These are phyloP conservation scores for Echinarachnius parma DNA, from an alignment of 53 echinoderm and acorn worm species.

Conservation along the genomic window DNA sequence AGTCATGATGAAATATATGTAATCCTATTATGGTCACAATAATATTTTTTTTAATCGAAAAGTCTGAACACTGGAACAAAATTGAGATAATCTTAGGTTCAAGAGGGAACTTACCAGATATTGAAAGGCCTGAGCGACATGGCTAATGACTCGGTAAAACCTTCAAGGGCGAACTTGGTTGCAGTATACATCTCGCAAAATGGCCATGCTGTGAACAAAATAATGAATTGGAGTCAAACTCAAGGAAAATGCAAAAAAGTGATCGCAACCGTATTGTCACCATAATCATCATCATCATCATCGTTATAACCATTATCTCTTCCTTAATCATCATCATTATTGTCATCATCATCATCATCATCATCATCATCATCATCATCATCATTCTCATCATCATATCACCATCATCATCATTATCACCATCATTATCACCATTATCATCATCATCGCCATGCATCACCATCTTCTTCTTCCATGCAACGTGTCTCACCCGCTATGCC, in stretches of 20 bases:
- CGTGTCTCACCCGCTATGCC: constrained; percentile 13
- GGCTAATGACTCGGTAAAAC: constrained; percentile 6
- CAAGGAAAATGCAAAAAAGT: neutral
- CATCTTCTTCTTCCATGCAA: no score
- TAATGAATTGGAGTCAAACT: neutral
- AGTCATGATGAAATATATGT: no score
- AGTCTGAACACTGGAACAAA: neutral
- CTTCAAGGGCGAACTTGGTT: constrained; percentile 13
- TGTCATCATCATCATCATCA: no score
- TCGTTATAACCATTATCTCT: no score
- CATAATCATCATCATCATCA: neutral
- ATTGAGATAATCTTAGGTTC: neutral
- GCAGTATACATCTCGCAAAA: constrained; percentile 8
- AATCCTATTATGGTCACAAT: no score
- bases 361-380: no score
- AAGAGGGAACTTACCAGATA: constrained; percentile 5
- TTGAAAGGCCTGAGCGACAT: constrained; percentile 8
- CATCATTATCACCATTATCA: no score
- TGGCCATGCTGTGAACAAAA: neutral
- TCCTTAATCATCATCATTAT: no score
- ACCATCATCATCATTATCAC: no score
- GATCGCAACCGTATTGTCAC: neutral
- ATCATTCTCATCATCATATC: no score
- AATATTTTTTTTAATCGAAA: no score
- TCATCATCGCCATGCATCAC: no score